phyloP scores from a whole-genome alignment of 2,888 invertebrate species.

The Morpho helenor region DNA sequence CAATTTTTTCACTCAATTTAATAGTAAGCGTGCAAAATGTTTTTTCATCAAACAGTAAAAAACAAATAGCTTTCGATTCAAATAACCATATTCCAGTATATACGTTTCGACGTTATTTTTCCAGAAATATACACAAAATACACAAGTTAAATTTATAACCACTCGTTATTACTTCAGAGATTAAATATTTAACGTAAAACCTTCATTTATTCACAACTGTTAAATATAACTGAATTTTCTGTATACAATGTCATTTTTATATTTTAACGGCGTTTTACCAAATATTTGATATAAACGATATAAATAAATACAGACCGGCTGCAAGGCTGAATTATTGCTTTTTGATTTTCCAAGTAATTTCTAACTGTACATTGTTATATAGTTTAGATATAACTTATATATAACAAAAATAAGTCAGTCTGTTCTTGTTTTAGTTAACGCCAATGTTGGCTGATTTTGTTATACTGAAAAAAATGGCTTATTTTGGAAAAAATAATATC shows the following conservation, averaged over 20 bases:
- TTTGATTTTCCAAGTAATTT: constrained; percentile 18
- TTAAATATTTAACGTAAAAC: too few relatives aligned
- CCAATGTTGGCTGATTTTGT: constrained; percentile 1
- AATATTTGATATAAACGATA: neutral
- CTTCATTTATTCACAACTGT: too few relatives aligned
- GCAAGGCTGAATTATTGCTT: constrained; percentile 68
- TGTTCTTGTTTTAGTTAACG: constrained; percentile 17
- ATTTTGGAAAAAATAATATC: constrained; percentile 5
- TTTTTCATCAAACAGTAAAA: too few relatives aligned
- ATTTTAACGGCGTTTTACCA: neutral
- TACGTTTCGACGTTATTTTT: too few relatives aligned
- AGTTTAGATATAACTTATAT: neutral
- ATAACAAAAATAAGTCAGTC: constrained; percentile 17
- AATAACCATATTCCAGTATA: too few relatives aligned
- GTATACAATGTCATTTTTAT: neutral
- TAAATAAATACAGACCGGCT: constrained; percentile 49
- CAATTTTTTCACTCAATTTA: too few relatives aligned
- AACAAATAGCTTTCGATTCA: too few relatives aligned
- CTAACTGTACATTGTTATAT: neutral
- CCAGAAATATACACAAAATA: too few relatives aligned
- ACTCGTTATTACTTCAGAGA: too few relatives aligned
- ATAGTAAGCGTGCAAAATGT: too few relatives aligned
- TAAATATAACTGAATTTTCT: neutral
- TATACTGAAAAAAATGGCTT: constrained; percentile 10
- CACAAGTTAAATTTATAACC: too few relatives aligned